Evolutionary conservation across 2,113 vertebrate species (phyloP).

Genomic region (Solenodon paradoxus): DNA sequence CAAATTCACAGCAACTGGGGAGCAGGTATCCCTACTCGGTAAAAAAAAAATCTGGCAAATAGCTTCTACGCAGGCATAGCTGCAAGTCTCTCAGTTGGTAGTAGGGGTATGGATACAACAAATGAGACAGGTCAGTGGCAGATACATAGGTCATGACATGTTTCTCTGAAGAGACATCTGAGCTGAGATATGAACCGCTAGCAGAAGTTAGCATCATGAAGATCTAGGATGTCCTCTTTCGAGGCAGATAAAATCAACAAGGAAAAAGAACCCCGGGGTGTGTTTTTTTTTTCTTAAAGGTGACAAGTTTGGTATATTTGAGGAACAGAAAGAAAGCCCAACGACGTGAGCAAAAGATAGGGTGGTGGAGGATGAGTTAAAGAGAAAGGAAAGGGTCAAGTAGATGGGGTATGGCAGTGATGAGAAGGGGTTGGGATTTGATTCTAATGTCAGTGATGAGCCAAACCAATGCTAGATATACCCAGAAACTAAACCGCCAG

Average conservation of each 20-base stretch:
- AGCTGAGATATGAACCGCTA: not conserved
- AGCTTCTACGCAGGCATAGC: not conserved
- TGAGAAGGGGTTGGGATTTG: not conserved
- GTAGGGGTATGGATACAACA: not conserved
- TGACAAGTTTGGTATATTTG: not conserved
- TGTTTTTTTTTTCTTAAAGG: not conserved
- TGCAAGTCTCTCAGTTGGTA: not conserved
- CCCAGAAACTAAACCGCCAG: not conserved
- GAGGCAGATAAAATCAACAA: not conserved
- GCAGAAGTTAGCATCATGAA: not conserved
- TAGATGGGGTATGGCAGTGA: accelerated
- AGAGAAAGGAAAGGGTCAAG: not conserved
- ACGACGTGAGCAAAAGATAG: no score
- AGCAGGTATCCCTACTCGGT: not conserved
- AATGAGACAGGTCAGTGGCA: not conserved
- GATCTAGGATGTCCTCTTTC: not conserved
- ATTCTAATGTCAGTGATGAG: not conserved
- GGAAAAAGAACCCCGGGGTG: not conserved
- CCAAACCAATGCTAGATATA: not conserved
- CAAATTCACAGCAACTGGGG: not conserved
- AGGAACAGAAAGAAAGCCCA: not conserved
- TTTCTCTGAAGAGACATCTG: not conserved
- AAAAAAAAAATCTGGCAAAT: not conserved
- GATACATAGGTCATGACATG: not conserved
- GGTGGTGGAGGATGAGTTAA: not conserved